Evolutionary conservation across 2,888 invertebrate species (phyloP).

Genomic region (Hypselothyrea guttata): DNA sequence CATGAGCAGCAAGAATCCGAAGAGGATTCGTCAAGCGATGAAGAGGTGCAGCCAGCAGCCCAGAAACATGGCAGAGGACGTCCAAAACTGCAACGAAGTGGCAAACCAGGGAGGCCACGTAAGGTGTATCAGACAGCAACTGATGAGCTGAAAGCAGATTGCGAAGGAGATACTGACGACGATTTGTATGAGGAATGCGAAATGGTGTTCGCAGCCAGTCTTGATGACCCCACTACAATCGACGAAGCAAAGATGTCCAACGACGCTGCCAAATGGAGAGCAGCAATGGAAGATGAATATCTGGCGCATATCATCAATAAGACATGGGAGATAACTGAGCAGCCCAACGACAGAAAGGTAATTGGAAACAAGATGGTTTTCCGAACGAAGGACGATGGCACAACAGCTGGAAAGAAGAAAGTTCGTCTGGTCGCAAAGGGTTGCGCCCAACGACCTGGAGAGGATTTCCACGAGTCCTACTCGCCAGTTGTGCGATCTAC

Average conservation of each 20-base stretch:
- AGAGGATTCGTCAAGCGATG: background rate
- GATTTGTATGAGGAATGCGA: background rate
- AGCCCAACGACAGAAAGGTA: background rate
- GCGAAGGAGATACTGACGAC: background rate
- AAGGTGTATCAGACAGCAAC: no score
- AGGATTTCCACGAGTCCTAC: background rate
- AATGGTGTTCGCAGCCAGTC: background rate
- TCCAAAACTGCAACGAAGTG: background rate
- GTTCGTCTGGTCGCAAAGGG: constrained; percentile 1
- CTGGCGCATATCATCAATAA: background rate
- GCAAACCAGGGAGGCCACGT: no score
- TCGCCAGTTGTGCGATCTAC: constrained; percentile 1
- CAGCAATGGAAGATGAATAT: background rate
- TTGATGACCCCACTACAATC: constrained; percentile 1
- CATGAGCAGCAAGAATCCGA: background rate
- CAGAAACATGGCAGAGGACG: constrained; percentile 2
- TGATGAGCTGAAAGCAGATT: no score
- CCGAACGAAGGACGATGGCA: constrained; percentile 1
- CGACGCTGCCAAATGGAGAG: background rate
- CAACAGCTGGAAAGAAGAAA: background rate
- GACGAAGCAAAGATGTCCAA: background rate
- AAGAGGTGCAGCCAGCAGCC: background rate
- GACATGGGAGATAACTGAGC: background rate
- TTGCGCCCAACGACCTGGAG: background rate
- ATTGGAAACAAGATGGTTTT: constrained; percentile 6